Percentiles rank a stretch among this genome's conserved stretches.
Evolutionary conservation across 2,797 vertebrate species (phyloP).

Genomic region (Calcarius lapponicus): DNA sequence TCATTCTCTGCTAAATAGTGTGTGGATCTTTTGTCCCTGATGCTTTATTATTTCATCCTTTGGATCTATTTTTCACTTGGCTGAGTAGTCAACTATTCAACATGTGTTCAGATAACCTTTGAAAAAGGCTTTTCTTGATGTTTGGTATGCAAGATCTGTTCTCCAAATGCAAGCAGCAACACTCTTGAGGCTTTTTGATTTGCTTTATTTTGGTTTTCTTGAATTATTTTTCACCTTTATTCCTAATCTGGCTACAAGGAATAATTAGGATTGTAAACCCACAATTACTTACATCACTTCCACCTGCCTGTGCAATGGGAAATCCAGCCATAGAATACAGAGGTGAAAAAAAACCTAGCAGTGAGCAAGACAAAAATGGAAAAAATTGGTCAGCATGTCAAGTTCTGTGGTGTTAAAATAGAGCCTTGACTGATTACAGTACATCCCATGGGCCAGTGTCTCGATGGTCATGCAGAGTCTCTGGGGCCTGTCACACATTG

Average conservation of each 20-base stretch:
- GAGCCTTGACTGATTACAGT: background rate
- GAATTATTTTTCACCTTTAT: background rate
- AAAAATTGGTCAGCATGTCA: background rate
- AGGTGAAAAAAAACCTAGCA: accelerated
- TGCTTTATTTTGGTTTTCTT: background rate
- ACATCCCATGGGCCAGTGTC: background rate
- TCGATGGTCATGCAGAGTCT: background rate
- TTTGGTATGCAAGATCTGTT: constrained; percentile 35
- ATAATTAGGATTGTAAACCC: background rate
- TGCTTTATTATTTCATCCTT: constrained; percentile 62
- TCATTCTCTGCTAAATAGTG: constrained; percentile 64
- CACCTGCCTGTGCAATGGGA: background rate
- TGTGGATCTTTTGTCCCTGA: constrained; percentile 35
- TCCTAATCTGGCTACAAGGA: background rate
- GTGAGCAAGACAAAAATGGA: background rate
- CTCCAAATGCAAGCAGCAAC: background rate
- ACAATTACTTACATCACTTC: background rate
- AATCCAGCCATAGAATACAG: background rate
- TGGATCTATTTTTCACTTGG: constrained; percentile 59
- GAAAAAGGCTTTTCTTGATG: constrained; percentile 30
- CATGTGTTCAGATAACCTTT: constrained; percentile 54
- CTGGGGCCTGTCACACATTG: background rate
- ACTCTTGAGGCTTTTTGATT: background rate
- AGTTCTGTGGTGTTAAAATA: background rate
- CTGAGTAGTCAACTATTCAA: constrained; percentile 60